Conservation (phyloP, 2,113 vertebrate species). For the Paracanthobrama guichenoti region DNA sequence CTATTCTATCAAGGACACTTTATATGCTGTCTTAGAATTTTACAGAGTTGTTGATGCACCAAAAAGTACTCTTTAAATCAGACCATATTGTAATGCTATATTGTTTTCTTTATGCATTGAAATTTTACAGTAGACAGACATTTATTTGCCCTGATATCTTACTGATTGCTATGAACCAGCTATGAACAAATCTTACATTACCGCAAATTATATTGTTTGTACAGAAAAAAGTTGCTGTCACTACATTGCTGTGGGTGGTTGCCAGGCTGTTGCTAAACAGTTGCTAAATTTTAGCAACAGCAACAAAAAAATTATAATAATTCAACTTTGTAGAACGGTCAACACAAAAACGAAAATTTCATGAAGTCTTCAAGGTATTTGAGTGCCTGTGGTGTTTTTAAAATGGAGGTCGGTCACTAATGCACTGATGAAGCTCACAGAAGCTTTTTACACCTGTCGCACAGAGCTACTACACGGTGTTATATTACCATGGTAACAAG, state of each 20-base stretch:
- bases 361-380: slow-evolving; percentile 9
- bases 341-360: neutral
- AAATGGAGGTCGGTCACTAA: neutral
- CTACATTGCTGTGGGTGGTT: neutral
- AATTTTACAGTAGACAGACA: no score
- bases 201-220: neutral
- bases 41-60: no score
- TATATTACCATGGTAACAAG: neutral
- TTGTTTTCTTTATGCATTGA: no score
- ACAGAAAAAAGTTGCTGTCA: neutral
- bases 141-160: no score
- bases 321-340: neutral
- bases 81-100: no score
- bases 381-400: neutral
- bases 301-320: neutral
- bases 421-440: neutral
- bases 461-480: neutral
- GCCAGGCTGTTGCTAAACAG: neutral
- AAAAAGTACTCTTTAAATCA: no score
- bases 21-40: no score
- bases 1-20: no score
- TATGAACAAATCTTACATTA: no score
- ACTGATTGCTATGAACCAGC: no score
- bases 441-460: slow-evolving; percentile 5
- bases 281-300: neutral